Percentiles rank a stretch among this genome's conserved stretches.
phyloP scores from a whole-genome alignment of 2,797 vertebrate species.

The Lagocephalus sceleratus region DNA sequence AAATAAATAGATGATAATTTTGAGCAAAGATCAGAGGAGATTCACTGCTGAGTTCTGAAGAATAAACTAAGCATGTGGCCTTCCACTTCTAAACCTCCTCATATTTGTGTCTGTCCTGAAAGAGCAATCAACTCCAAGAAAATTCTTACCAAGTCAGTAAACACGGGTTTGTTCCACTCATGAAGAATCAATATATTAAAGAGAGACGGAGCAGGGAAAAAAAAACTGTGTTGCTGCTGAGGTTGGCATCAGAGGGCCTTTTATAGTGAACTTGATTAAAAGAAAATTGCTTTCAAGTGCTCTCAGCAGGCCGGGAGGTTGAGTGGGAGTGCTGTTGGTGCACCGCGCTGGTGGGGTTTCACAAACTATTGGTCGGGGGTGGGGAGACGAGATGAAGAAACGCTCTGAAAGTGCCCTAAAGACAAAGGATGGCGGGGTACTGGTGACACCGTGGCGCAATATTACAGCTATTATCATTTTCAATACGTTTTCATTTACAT shows the following conservation, averaged over 20 bases:
- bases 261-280: slow-evolving; percentile 78
- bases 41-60: neutral
- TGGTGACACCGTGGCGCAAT: slow-evolving; percentile 55
- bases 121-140: slow-evolving; percentile 50
- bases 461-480: slow-evolving; percentile 49
- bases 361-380: slow-evolving; percentile 48
- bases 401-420: slow-evolving; percentile 60
- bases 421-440: slow-evolving; percentile 50
- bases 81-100: slow-evolving; percentile 1
- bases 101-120: slow-evolving; percentile 36
- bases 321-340: slow-evolving; percentile 64
- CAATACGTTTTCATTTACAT: slow-evolving; percentile 44
- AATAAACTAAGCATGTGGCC: slow-evolving; percentile 16
- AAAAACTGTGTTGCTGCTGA: slow-evolving; percentile 57
- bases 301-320: slow-evolving; percentile 70
- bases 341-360: slow-evolving; percentile 49
- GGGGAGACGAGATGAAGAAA: slow-evolving; percentile 72
- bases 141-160: slow-evolving; percentile 60
- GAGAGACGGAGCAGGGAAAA: slow-evolving; percentile 38
- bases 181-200: slow-evolving; percentile 67
- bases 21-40: neutral
- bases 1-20: neutral
- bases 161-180: slow-evolving; percentile 59
- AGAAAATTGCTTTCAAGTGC: slow-evolving; percentile 78
- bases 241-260: slow-evolving; percentile 70